Conservation (phyloP, 1,140 invertebrate genomes). For the Pseudomyrmex gracilis region DNA sequence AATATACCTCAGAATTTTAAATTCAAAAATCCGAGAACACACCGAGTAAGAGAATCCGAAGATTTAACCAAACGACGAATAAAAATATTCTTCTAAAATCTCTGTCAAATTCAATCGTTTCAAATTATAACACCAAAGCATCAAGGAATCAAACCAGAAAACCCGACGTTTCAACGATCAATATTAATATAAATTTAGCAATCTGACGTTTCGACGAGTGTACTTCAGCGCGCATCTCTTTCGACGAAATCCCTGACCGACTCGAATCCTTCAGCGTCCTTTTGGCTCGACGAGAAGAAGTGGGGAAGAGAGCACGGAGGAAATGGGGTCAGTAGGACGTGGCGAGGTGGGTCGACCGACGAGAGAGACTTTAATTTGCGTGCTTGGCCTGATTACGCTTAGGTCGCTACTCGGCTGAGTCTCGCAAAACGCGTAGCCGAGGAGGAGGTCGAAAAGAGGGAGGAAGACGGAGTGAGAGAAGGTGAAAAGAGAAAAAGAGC, state of each 20-base stretch:
- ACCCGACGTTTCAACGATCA: too few relatives aligned
- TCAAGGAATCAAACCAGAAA: not conserved
- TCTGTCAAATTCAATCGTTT: not conserved
- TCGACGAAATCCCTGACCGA: slow-evolving; percentile 30
- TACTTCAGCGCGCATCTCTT: too few relatives aligned
- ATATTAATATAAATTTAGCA: too few relatives aligned
- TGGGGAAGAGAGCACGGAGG: slow-evolving; percentile 36
- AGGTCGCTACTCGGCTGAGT: slow-evolving; percentile 48
- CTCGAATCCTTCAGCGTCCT: slow-evolving; percentile 42
- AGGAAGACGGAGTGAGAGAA: slow-evolving; percentile 8
- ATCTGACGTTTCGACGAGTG: too few relatives aligned
- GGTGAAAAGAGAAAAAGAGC: not conserved
- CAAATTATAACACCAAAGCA: not conserved
- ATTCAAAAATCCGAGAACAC: not conserved
- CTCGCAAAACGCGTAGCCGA: slow-evolving; percentile 51
- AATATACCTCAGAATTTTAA: not conserved
- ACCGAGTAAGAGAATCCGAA: not conserved
- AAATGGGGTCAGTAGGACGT: slow-evolving; percentile 83
- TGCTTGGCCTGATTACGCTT: slow-evolving; percentile 71
- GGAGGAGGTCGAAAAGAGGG: slow-evolving; percentile 1
- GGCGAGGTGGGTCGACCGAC: slow-evolving; percentile 59
- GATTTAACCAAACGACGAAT: not conserved
- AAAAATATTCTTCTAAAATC: not conserved
- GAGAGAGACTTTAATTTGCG: slow-evolving; percentile 71
- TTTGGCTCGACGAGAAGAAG: slow-evolving; percentile 23